Base-by-base conservation (phyloP, 2,113 vertebrate genomes). In the Phaethornis superciliosus region DNA sequence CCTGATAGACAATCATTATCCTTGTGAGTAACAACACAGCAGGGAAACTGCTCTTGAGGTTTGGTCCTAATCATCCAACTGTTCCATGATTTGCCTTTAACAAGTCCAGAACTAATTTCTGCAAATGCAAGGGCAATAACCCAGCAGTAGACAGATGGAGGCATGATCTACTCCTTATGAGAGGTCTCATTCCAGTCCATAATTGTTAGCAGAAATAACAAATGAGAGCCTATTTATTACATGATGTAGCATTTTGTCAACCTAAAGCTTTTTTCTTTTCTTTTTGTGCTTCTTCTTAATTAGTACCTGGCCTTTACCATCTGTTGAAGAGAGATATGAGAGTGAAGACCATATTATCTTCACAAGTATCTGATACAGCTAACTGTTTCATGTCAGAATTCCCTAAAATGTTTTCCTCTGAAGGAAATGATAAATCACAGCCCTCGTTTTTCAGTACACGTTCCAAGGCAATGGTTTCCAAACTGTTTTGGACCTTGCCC, bases 401-500 rank as follows among this genome's bases (percentile, higher is more conserved):
- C 58, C 59, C 78, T 91, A 77, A 94, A 96, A 87, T 85, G 49
- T 72, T 96, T 92, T 96, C 82, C 76, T 87, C 84, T 70, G 51
- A 91, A 91, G 75, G 78, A 96, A 96, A 89, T 89, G 54, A 94
- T 92, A 96, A 94, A 95, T 94, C 67, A 92, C 78, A 85, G 87
- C 64, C 58, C 75, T 94, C 69, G 35, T 93, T 96, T 95, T 94
- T 93, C 70, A 87, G 77, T 62, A 69, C 78, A 77, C 0, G 1
- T 93, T 96, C 94, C 93, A 94, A 91, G 74, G 81, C 83, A 90
- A 89, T 93, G 77, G 81, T 86, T 95, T 96, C 95, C 92, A 96
- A 96, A 95, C 72, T 78, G 82, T 81, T 95, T 94, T 96, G 96
- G 96, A 96, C 90, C 95, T 93, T 93, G 88, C 94, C 68, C 60